These are phyloP conservation scores for Mimumesa dahlbomi DNA, from an alignment of 2,888 invertebrate species.

Conservation along the genomic window DNA sequence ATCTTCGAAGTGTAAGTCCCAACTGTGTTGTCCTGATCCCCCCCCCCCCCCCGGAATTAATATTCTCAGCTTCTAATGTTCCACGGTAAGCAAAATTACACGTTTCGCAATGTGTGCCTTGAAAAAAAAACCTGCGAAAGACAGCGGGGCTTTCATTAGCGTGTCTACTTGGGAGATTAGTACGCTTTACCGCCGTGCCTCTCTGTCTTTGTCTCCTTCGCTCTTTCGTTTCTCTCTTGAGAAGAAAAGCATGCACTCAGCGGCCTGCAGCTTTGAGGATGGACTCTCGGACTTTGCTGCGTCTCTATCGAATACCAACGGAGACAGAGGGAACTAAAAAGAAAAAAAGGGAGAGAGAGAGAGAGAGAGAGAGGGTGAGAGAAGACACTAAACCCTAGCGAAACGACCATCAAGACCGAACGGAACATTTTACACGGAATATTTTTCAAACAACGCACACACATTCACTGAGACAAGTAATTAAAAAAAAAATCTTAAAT, in stretches of 20 bases:
- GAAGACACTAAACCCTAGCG: too few relatives aligned
- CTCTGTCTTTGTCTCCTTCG: slow-evolving; percentile 58
- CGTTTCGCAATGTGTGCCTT: slow-evolving; percentile 31
- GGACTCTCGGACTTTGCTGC: slow-evolving; percentile 71
- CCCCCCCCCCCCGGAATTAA: too few relatives aligned
- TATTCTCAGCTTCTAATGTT: not conserved
- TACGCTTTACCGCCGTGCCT: slow-evolving; percentile 68
- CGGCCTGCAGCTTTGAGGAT: slow-evolving; percentile 73
- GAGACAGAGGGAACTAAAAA: too few relatives aligned
- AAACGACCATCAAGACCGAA: too few relatives aligned
- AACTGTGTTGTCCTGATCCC: too few relatives aligned
- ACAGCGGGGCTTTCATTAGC: slow-evolving; percentile 73
- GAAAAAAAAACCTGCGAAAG: slow-evolving; percentile 58
- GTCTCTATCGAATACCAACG: slow-evolving; percentile 63
- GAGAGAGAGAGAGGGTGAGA: not conserved
- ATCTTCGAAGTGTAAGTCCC: too few relatives aligned
- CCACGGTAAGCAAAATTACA: slow-evolving; percentile 28
- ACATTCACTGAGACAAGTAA: too few relatives aligned
- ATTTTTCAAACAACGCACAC: too few relatives aligned
- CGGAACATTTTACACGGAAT: too few relatives aligned
- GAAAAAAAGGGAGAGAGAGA: slow-evolving; percentile 2
- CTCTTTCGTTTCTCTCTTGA: slow-evolving; percentile 54
- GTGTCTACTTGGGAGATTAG: slow-evolving; percentile 75
- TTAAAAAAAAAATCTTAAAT: too few relatives aligned
- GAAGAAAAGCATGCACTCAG: slow-evolving; percentile 62